Evolutionary conservation across 2,797 vertebrate genomes (phyloP).

Genomic region (Falco columbarius): DNA sequence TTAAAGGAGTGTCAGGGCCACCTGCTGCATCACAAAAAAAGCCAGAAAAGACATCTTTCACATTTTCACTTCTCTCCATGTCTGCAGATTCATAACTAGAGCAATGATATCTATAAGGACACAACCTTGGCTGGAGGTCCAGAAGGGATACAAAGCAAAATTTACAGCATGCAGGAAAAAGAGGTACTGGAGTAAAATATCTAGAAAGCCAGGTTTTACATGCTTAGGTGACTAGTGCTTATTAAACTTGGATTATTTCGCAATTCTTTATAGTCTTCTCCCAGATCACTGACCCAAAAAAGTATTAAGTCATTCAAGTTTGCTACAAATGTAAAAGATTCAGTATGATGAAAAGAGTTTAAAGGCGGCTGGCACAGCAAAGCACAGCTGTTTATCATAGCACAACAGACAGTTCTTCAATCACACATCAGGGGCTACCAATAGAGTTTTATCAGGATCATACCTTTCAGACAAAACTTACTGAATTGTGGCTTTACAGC

Average conservation of each 20-base stretch:
- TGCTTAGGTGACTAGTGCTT: not conserved
- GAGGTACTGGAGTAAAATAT: not conserved
- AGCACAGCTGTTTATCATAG: constrained; percentile 37
- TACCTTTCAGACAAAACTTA: constrained; percentile 16
- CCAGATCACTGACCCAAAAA: not conserved
- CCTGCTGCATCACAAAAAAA: not conserved
- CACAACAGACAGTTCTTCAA: constrained; percentile 35
- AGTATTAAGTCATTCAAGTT: not conserved
- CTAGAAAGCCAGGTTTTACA: not conserved
- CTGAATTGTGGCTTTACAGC: not conserved
- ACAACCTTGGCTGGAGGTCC: not conserved
- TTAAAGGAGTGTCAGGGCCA: not conserved
- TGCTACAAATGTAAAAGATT: not conserved
- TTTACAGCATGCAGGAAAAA: not conserved
- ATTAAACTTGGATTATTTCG: not conserved
- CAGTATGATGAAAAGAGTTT: not conserved
- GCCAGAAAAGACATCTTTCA: not conserved
- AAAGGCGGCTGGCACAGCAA: not conserved
- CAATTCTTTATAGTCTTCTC: not conserved
- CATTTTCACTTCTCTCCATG: not conserved
- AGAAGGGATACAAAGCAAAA: not conserved
- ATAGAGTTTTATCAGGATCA: constrained; percentile 22
- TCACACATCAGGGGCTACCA: not conserved
- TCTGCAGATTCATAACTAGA: not conserved
- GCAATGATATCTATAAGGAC: not conserved